Base-by-base conservation (phyloP, 2,797 vertebrate species). In the Meriones psammophilus region DNA sequence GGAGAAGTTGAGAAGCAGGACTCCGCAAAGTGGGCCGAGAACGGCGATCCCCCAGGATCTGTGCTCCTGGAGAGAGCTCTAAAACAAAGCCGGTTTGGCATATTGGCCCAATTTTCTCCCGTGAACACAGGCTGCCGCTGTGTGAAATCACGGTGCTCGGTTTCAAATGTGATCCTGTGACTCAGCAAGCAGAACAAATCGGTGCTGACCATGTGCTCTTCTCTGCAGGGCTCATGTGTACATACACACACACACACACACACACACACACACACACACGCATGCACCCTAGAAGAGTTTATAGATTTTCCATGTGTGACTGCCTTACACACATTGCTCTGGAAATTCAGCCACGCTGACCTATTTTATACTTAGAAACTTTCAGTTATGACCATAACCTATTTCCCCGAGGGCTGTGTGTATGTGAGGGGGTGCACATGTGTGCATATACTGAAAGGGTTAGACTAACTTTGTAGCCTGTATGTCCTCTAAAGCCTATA, bases 81-180 rank as follows among this genome's bases (percentile, higher is more conserved):
- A 13, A 58, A 7, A 15, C 2, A 17, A 50, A 0, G 0, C 56
- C 0, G 0, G 0, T 8, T 36, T 33, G 18, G 64, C 13, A 3
- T 1, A 5, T 24, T 2, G 2, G 1, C 36, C 92, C 26, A 0
- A 0, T 15, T n/a, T 78, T 36, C 87, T 22, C 18, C 0, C 1
- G 2, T 0, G 30, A 56, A 3, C 20, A 36, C 42, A 3, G 0
- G 20, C 26, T 30, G 60, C 62, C 33, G 3, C 56, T 12, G 30
- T 3, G 33, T 3, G 1, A 17, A 50, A 88, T 18, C 36, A 2
- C 60, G 46, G 62, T 30, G 39, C 0, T 14, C 8, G 18, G 28
- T 33, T 76, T 74, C 1, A 28, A 39, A 36, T 68, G 6, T 15
- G 42, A 94, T 54, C n/a, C 74, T 2, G 9, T 50, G n/a, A 20